Evolutionary conservation across 2,113 vertebrate species (phyloP).

Genomic region (Melospiza georgiana): DNA sequence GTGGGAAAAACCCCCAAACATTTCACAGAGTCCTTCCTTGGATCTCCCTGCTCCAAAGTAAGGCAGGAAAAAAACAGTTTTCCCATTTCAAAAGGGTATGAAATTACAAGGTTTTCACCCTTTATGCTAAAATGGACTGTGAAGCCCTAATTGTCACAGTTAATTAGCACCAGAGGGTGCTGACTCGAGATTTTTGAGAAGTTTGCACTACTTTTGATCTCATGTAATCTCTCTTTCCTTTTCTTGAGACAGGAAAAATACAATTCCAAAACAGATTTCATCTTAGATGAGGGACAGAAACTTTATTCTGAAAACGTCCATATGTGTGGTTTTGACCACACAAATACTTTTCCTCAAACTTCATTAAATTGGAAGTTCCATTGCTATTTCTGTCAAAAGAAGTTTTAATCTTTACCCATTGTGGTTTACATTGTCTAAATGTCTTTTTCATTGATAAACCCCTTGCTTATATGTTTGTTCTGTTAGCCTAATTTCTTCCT

Average conservation of each 20-base stretch:
- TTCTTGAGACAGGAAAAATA: neutral
- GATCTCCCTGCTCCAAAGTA: neutral
- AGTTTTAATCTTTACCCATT: neutral
- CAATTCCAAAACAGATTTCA: neutral
- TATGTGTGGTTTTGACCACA: neutral
- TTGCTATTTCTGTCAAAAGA: neutral
- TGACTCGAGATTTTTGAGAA: neutral
- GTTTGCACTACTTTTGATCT: neutral
- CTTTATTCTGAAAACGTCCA: neutral
- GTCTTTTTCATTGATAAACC: neutral
- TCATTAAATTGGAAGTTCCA: neutral
- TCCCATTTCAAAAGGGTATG: neutral
- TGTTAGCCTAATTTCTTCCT: neutral
- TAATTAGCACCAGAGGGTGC: neutral
- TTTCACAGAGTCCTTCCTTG: neutral
- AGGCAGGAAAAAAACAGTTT: neutral
- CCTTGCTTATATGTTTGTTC: neutral
- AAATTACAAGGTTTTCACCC: neutral
- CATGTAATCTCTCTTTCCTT: neutral
- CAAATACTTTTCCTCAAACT: neutral
- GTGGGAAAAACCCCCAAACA: neutral
- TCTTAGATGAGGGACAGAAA: neutral
- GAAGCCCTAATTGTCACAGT: neutral
- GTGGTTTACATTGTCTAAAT: neutral
- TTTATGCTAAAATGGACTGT: neutral